Base-by-base conservation (phyloP, 2,113 vertebrate genomes). In the Vicugna pacos region DNA sequence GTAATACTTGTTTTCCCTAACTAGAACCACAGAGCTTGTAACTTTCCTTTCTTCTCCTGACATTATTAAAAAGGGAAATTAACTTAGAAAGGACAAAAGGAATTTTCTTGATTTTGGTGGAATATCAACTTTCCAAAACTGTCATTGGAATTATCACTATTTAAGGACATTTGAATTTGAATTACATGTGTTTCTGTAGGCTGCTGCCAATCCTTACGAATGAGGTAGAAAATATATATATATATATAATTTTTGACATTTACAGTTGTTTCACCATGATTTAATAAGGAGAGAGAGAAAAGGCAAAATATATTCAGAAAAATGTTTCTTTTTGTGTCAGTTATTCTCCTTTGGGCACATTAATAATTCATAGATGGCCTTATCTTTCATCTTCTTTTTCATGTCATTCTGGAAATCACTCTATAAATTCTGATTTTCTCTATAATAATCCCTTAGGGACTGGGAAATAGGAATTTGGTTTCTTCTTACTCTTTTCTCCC, bases 101-200 rank as follows among this genome's bases (percentile, higher is more conserved):
- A 56, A 38, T 58, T 62, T 73, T 92, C n/a, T 60, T 62, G 6
- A 73, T 72, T 96, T 94, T 69, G 9, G 38, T 76, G 13, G 17
- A 60, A 46, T 80, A 26, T 67, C 35, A 62, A 5, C 46, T 92
- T 95, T 54, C 32, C 42, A 24, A 54, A 86, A 32, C 32, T 92
- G 6, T 92, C 60, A 52, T 32, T 85, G 52, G 73, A 92, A 82
- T 90, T 94, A 54, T 17, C n/a, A 60, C 52, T 92, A 35, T 76
- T 94, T 81, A 81, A 92, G 89, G 42, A 89, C 42, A 86, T 96
- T 75, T 79, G 77, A 38, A 35, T 83, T 72, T 83, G 35, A 86
- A 89, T 75, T 94, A 6, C 26, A 60, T 89, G 30, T 75, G 50
- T 83, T 94, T 91, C 73, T 93, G 2, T 95, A 95, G 86, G 32